A percentile compares a stretch with the other conserved stretches of the same genome.
Evolutionary conservation across 1,140 invertebrate genomes (phyloP).

Genomic region (Homalodisca vitripennis): DNA sequence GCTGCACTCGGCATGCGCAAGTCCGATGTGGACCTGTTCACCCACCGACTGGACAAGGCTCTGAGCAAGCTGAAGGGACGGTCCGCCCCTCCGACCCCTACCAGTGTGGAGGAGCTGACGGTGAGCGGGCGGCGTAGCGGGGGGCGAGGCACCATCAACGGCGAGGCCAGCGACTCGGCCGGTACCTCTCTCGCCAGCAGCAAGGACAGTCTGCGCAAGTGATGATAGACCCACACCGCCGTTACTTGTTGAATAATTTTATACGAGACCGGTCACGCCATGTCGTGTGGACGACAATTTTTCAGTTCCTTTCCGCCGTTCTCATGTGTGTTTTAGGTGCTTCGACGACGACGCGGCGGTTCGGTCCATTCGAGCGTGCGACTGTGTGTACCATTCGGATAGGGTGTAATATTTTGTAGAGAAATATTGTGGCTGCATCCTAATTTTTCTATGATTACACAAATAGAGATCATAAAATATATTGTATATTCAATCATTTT

Average conservation of each 20-base stretch:
- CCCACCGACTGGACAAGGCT: slow-evolving; percentile 62
- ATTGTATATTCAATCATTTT: no score
- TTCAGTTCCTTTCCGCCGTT: no score
- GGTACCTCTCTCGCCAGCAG: slow-evolving; percentile 57
- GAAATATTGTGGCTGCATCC: no score
- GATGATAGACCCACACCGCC: slow-evolving; percentile 33
- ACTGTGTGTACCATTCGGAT: no score
- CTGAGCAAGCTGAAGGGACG: slow-evolving; percentile 53
- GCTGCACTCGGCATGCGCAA: slow-evolving; percentile 68
- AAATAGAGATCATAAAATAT: no score
- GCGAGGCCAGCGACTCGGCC: slow-evolving; percentile 45
- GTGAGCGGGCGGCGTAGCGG: slow-evolving; percentile 38
- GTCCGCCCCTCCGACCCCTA: slow-evolving; percentile 54
- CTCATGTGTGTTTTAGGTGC: no score
- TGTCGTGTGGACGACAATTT: no score
- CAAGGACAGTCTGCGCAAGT: slow-evolving; percentile 58
- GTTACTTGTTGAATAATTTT: background rate
- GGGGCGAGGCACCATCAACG: slow-evolving; percentile 35
- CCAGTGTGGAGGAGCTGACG: slow-evolving; percentile 46
- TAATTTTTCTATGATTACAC: no score
- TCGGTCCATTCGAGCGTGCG: no score
- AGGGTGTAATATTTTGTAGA: no score
- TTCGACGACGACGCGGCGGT: no score
- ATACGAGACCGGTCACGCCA: no score
- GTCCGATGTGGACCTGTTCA: slow-evolving; percentile 64